These are phyloP conservation scores for Apis dorsata DNA, from an alignment of 1,140 invertebrate genomes.

Conservation along the genomic window DNA sequence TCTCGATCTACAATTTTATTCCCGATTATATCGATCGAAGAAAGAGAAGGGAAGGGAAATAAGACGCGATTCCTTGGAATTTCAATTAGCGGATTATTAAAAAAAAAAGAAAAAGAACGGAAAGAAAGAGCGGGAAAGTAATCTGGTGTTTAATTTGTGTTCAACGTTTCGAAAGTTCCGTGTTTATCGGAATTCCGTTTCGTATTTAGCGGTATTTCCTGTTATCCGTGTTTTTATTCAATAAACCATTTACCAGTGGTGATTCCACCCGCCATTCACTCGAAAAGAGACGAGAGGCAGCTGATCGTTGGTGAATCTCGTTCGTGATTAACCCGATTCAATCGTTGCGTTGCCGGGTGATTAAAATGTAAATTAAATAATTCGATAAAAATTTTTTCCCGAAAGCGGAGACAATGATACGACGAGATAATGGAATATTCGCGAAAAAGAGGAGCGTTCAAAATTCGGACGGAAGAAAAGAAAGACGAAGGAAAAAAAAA, in stretches of 20 bases:
- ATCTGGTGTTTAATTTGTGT: conserved; percentile 43
- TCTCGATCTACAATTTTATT: too few species aligned
- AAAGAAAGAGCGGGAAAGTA: background rate
- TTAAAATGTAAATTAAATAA: background rate
- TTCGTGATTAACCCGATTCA: background rate
- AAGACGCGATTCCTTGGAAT: background rate
- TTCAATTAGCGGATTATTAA: background rate
- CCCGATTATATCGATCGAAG: background rate
- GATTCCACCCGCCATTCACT: background rate
- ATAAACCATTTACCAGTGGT: too few species aligned
- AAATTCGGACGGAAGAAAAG: too few species aligned
- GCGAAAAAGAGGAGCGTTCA: background rate
- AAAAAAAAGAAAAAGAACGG: background rate
- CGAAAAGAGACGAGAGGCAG: background rate
- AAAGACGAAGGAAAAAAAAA: background rate
- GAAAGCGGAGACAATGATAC: too few species aligned
- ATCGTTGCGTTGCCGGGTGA: too few species aligned
- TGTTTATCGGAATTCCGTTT: conserved; percentile 38
- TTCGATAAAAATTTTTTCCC: too few species aligned
- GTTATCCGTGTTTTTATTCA: background rate
- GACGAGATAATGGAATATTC: too few species aligned
- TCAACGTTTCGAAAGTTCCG: conserved; percentile 36
- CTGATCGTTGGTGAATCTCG: background rate
- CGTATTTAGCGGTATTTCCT: conserved; percentile 10
- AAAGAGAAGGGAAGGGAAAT: background rate